Evolutionary conservation across 2,113 vertebrate genomes (phyloP).

Genomic region (Tursiops truncatus): DNA sequence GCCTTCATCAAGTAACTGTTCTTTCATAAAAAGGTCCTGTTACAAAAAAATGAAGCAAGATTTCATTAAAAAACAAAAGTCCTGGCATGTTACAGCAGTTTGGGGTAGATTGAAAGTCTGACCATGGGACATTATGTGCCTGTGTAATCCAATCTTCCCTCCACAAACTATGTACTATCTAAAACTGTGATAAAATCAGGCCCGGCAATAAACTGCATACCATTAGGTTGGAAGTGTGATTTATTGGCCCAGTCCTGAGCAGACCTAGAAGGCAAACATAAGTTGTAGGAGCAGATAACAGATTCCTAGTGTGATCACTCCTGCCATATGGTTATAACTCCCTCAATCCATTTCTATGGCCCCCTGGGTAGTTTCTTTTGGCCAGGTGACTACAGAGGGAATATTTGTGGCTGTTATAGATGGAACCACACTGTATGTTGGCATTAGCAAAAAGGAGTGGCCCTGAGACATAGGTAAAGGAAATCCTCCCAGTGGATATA

Average conservation of each 20-base stretch:
- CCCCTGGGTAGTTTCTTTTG: neutral
- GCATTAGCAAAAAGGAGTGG: neutral
- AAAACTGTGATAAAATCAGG: neutral
- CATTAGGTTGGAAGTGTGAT: neutral
- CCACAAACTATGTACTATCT: neutral
- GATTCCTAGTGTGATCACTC: neutral
- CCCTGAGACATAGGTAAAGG: neutral
- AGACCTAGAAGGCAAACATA: neutral
- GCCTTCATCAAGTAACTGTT: neutral
- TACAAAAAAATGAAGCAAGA: too few relatives aligned
- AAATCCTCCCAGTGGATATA: neutral
- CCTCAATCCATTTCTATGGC: neutral
- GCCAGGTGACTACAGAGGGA: neutral
- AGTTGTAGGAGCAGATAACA: neutral
- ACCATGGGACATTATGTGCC: neutral
- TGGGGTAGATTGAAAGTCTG: neutral
- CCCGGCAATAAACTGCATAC: neutral
- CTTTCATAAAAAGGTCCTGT: neutral
- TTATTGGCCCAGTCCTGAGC: neutral
- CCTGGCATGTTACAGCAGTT: neutral
- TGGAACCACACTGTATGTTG: neutral
- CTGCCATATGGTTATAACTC: neutral
- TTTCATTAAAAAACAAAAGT: neutral
- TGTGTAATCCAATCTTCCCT: neutral
- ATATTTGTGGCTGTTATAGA: neutral